Percentiles rank a stretch among this genome's conserved stretches.
These are phyloP conservation scores for Ceuthmochares aereus DNA, from an alignment of 2,113 vertebrate genomes.

Conservation along the genomic window DNA sequence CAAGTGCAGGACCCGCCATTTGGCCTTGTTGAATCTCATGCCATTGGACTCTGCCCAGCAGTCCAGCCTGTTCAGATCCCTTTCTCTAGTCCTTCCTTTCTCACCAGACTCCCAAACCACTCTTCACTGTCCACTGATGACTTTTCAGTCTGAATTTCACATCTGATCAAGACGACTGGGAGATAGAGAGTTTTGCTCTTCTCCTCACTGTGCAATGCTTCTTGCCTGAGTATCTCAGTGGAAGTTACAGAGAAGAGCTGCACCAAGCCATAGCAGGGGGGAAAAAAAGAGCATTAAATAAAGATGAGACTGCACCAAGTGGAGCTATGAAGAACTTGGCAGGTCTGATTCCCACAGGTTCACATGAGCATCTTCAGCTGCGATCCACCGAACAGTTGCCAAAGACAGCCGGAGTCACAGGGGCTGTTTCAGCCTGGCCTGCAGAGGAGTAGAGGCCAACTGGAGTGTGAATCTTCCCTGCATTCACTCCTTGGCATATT, in stretches of 20 bases:
- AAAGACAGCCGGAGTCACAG: background rate
- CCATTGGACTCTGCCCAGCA: too few species aligned
- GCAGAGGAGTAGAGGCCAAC: background rate
- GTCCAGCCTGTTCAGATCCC: too few species aligned
- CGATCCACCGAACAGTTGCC: background rate
- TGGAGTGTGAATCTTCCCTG: background rate
- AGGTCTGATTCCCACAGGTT: background rate
- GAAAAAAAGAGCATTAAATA: conserved; percentile 23
- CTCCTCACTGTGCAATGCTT: accelerated
- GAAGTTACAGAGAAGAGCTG: background rate
- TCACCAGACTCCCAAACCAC: background rate
- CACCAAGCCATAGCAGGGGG: background rate
- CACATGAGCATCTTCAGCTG: conserved; percentile 15
- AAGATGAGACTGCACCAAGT: background rate
- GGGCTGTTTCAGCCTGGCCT: background rate
- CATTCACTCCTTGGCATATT: background rate
- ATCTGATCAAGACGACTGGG: background rate
- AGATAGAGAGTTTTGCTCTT: background rate
- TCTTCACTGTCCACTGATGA: background rate
- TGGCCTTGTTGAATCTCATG: too few species aligned
- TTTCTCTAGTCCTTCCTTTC: background rate
- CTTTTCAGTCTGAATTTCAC: background rate
- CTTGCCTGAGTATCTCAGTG: accelerated
- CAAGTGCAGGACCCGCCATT: too few species aligned
- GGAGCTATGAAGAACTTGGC: background rate